Evolutionary conservation across 2,797 vertebrate species (phyloP).

Genomic region (Scolopax bukidnonensis): DNA sequence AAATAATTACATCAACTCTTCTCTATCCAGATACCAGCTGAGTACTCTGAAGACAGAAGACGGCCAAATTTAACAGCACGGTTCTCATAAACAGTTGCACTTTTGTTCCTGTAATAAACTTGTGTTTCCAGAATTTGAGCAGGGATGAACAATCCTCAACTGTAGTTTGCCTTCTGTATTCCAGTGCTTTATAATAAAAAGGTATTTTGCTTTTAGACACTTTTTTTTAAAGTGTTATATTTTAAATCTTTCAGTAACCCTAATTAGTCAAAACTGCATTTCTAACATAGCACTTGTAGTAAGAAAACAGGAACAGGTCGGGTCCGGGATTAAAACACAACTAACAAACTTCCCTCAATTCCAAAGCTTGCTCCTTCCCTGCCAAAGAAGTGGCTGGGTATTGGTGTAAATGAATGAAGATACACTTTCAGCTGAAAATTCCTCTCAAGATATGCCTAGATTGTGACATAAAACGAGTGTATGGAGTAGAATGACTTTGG

Average conservation of each 20-base stretch:
- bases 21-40: constrained; percentile 60
- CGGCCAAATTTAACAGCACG: neutral
- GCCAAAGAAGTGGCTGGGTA: neutral
- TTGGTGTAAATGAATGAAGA: neutral
- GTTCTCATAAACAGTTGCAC: neutral
- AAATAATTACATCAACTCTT: neutral
- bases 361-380: neutral
- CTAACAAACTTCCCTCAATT: neutral
- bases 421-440: neutral
- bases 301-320: neutral
- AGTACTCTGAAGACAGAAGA: neutral
- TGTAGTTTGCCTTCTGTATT: neutral
- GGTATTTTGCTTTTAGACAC: neutral
- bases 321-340: neutral
- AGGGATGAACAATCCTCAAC: neutral
- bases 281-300: neutral
- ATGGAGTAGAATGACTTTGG: neutral
- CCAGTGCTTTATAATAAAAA: constrained; percentile 49
- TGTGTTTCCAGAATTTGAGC: neutral
- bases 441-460: neutral
- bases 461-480: neutral
- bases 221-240: neutral
- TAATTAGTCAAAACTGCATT: neutral
- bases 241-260: neutral
- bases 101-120: neutral